phyloP scores from a whole-genome alignment of 92 coral and sea anemone genomes.

The Epizoanthus rinbou region DNA sequence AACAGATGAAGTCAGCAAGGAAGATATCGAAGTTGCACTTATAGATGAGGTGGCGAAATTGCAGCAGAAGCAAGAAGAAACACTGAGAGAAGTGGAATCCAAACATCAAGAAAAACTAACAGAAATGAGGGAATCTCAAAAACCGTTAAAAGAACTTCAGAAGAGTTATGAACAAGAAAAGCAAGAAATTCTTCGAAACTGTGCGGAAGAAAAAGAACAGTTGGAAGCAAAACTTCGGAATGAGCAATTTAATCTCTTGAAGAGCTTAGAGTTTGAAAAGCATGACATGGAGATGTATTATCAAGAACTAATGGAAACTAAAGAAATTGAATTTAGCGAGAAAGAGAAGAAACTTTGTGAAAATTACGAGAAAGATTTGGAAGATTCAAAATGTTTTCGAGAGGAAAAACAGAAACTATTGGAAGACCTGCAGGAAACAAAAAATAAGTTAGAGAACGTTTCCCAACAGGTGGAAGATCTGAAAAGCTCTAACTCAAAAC shows the following conservation, averaged over 20 bases:
- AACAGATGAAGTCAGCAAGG: conserved; percentile 62
- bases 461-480: conserved; percentile 56
- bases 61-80: conserved; percentile 61
- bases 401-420: conserved; percentile 47
- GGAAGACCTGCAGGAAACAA: conserved; percentile 54
- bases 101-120: conserved; percentile 54
- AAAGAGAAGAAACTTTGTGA: conserved; percentile 53
- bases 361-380: conserved; percentile 50
- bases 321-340: conserved; percentile 65
- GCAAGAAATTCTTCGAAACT: conserved; percentile 51
- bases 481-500: conserved; percentile 57
- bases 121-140: conserved; percentile 59
- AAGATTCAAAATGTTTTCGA: conserved; percentile 42
- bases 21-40: conserved; percentile 74
- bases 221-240: conserved; percentile 77
- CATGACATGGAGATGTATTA: conserved; percentile 73
- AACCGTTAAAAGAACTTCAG: conserved; percentile 55
- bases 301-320: conserved; percentile 57
- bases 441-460: conserved; percentile 51
- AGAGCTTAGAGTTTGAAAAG: conserved; percentile 88
- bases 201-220: conserved; percentile 66
- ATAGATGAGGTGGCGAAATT: conserved; percentile 76
- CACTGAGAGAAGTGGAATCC: conserved; percentile 56
- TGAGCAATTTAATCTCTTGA: conserved; percentile 77
- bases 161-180: conserved; percentile 62